Base-by-base conservation (phyloP, 2,888 invertebrate species). In the Zhuqinia jingwanae region DNA sequence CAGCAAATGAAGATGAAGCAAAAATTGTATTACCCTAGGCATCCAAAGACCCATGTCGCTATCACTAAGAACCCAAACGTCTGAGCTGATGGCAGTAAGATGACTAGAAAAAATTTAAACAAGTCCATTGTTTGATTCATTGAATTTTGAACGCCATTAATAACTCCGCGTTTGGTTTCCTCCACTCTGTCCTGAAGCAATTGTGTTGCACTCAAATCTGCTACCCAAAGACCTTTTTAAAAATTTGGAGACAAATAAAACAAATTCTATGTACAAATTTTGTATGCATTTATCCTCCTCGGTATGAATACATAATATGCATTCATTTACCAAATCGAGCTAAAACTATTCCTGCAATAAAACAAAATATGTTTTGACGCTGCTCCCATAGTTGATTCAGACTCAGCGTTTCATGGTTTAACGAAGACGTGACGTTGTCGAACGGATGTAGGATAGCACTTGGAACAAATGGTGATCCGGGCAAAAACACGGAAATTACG, bases 131-230 rank as follows among this genome's bases (percentile, higher is more conserved):
- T 88, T 91, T 92, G 92, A 91, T 94, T 93, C n/a, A 94, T 90
- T 1, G 93, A 93, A 80, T 91, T 92, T 90, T 94, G 94, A 2
- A 94, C 93, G 2, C 94, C 94, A 86, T 92, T 92, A 6, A 94
- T 92, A 11, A 92, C 92, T 3, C 94, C 94, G 15, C 93, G 91
- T 88, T 93, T 92, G 2, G 89, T 87, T 87, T 93, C 93, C 2
- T 89, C 90, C 0, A 93, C 93, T 8, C 90, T 91, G 91, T 94
- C 93, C 90, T 94, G 93, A 84, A 94, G 91, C 25, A 93, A 91
- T 91, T 94, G 94, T 13, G 92, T 93, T 22, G 94, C 92, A 0
- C 93, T 92, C 80, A 94, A 90, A 90, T 94, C 94, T 6, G 93
- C 92, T n/a, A 85, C 22, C 94, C 94, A 94, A 50, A 94, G 90